phyloP scores from a whole-genome alignment of 2,113 vertebrate species.

The Morone chrysops region DNA sequence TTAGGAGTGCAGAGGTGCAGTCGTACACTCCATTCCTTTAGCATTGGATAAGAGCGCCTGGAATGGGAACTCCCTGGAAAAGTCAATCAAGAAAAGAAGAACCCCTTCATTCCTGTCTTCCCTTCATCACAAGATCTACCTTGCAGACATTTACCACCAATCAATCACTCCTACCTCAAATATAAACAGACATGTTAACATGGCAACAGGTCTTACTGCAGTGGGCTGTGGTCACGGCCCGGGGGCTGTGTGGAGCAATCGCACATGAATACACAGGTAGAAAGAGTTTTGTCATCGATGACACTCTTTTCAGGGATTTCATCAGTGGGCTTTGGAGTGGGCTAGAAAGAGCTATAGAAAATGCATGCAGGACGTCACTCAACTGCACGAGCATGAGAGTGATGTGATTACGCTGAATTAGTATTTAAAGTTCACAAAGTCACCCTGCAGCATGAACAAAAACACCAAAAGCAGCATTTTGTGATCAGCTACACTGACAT shows the following conservation, averaged over 20 bases:
- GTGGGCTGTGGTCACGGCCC: constrained; percentile 42
- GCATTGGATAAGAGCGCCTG: constrained; percentile 15
- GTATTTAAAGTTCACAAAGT: not conserved
- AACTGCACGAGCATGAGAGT: not conserved
- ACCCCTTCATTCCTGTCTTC: constrained; percentile 39
- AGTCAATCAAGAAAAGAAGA: constrained; percentile 52
- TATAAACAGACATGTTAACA: constrained; percentile 73
- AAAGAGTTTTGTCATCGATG: constrained; percentile 18
- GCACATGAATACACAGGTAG: constrained; percentile 22
- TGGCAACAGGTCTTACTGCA: constrained; percentile 61
- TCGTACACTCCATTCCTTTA: constrained; percentile 42
- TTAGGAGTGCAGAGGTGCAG: constrained; percentile 22
- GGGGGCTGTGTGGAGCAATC: constrained; percentile 34
- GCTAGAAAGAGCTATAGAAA: not conserved
- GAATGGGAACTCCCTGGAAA: constrained; percentile 45
- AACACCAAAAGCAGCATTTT: not conserved
- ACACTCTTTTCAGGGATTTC: constrained; percentile 1
- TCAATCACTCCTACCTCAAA: constrained; percentile 66
- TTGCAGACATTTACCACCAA: constrained; percentile 63
- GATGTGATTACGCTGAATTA: not conserved
- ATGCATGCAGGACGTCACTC: not conserved
- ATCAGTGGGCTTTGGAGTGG: not conserved
- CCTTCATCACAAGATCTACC: constrained; percentile 39
- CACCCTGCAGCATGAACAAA: not conserved
- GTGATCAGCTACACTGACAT: not conserved